Evolutionary conservation across 2,113 vertebrate genomes (phyloP).

Genomic region (Cairina moschata): DNA sequence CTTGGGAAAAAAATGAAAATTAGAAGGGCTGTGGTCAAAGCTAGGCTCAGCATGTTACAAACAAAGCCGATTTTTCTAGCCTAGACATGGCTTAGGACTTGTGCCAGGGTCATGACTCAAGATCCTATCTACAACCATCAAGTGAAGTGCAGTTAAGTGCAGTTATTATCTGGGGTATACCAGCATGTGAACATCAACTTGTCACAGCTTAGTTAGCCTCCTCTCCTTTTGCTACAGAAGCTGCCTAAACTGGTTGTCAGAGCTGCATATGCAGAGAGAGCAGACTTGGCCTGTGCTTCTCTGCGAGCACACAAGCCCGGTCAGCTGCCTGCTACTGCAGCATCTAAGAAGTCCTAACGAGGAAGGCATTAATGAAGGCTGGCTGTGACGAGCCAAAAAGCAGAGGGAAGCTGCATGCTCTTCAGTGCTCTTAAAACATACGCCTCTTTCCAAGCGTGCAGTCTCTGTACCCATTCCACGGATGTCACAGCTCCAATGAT

Average conservation of each 20-base stretch:
- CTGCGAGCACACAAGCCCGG: not conserved
- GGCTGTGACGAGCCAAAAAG: not conserved
- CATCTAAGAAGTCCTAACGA: not conserved
- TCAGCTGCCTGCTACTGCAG: not conserved
- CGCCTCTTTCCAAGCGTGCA: not conserved
- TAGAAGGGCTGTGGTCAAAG: not conserved
- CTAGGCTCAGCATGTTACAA: not conserved
- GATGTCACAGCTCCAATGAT: not conserved
- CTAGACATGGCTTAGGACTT: not conserved
- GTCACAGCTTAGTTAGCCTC: not conserved
- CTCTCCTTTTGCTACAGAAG: not conserved
- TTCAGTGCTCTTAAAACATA: fast-evolving
- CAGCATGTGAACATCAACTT: not conserved
- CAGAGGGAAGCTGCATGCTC: not conserved
- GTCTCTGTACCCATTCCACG: not conserved
- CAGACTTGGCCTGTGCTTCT: not conserved
- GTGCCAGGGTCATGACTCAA: not conserved
- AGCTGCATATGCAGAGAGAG: not conserved
- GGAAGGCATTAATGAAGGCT: not conserved
- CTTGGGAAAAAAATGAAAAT: not conserved
- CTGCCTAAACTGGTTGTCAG: constrained; percentile 1
- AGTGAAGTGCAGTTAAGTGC: not conserved
- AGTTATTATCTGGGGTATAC: not conserved
- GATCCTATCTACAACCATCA: not conserved
- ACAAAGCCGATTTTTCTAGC: not conserved